Conservation (phyloP, 2,113 vertebrate genomes). For the Stigmatopora nigra region DNA sequence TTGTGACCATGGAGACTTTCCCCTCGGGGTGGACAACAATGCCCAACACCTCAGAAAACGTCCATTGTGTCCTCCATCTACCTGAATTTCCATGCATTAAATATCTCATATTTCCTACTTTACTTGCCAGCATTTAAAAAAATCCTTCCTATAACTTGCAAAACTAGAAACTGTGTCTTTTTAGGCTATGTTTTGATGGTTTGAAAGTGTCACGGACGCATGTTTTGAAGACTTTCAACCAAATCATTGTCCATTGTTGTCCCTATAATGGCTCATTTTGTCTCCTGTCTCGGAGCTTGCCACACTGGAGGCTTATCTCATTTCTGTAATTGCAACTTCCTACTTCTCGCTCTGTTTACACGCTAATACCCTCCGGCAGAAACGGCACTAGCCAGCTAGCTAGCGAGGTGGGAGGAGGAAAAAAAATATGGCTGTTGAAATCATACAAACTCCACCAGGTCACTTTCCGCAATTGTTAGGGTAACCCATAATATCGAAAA, state of each 20-base stretch:
- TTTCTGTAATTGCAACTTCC: no score
- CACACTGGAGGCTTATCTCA: not conserved
- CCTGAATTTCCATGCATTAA: no score
- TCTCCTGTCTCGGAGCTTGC: not conserved
- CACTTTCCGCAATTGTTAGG: no score
- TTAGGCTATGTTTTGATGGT: not conserved
- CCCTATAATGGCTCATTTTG: not conserved
- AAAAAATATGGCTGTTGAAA: no score
- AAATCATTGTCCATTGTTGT: not conserved
- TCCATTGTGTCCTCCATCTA: no score
- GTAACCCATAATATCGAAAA: no score
- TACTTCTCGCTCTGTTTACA: no score
- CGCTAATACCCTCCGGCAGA: no score
- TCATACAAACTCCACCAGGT: no score
- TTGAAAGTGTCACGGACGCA: not conserved
- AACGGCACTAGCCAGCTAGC: no score
- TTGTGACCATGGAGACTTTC: slow-evolving; percentile 57
- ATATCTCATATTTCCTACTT: no score
- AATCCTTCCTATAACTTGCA: not conserved
- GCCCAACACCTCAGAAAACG: slow-evolving; percentile 50
- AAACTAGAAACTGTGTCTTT: not conserved
- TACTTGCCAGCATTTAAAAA: not conserved
- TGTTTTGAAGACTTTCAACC: not conserved
- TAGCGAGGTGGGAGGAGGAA: no score
- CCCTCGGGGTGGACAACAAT: slow-evolving; percentile 50